Evolutionary conservation across 2,113 vertebrate species (phyloP), one percentile per base, ranked within the genome.

Genomic region (Porphyrio hochstetteri): DNA sequence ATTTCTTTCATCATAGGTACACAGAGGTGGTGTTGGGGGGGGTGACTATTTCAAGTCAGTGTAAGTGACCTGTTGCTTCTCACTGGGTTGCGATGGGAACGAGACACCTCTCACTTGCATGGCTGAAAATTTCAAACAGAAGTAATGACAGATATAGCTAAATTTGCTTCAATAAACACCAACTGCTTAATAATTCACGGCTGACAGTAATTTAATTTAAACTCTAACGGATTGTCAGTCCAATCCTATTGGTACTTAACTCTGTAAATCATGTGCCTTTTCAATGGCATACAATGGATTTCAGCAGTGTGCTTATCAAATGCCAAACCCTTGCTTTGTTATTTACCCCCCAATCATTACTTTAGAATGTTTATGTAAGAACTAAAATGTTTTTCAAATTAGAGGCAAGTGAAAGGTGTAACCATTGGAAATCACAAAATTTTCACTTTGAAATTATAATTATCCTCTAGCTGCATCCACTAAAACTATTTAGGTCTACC

Each of bases 21-120:
- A 25, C 5, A 33, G 1, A 48, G 2, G 7, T 35, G 2, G 48
- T 48, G 48, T 48, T 48, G 18, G 9, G 18, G 7, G 16, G 13
- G 55, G 53, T 12, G 9, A 69, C 19, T 33, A 63, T 27, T 83
- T 74, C 55, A n/a, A 36, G 64, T 20, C 56, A 72, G 21, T 0
- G 0, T 20, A 61, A 85, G 55, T 53, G n/a, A 90, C 25, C 10
- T 11, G 3, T 27, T 61, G 53, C 33, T 87, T 79, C 38, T 56
- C 59, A 50, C 25, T 14, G 42, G 84, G 44, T 2, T 44, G 33
- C 50, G 82, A 16, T 14, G 27, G 25, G 44, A 85, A 67, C 0
- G 0, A 71, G 27, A 61, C 29, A 60, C 31, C 48, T 38, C 14
- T 64, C 35, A 46, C 27, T 11, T 42, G 15, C 1, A 1, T 19